phyloP scores from a whole-genome alignment of 2,888 invertebrate species.

The Selenia dentaria region DNA sequence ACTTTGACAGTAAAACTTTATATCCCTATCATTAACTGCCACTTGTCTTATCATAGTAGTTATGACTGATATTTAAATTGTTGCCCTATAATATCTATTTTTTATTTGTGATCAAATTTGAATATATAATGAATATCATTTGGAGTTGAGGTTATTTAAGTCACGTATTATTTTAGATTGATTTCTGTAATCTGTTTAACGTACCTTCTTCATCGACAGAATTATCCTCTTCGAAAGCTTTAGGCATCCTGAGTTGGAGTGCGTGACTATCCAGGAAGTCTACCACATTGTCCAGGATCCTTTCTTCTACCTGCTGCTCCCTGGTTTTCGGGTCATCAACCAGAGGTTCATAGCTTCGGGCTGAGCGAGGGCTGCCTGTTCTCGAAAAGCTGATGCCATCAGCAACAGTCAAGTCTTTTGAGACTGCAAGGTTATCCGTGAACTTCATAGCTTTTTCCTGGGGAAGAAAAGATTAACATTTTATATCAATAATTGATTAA shows the following conservation, averaged over 20 bases:
- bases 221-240: slow-evolving; percentile 72
- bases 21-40: no score
- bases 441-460: slow-evolving; percentile 80
- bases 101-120: no score
- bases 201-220: slow-evolving; percentile 77
- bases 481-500: background rate
- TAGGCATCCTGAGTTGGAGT: slow-evolving; percentile 75
- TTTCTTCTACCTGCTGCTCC: slow-evolving; percentile 70
- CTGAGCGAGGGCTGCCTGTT: slow-evolving; percentile 70
- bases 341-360: slow-evolving; percentile 72
- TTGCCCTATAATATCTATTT: no score
- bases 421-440: slow-evolving; percentile 72
- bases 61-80: no score
- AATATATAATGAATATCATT: no score
- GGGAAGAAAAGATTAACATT: no score
- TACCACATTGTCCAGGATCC: slow-evolving; percentile 74
- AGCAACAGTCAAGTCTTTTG: slow-evolving; percentile 66
- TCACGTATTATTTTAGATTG: no score
- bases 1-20: no score
- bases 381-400: slow-evolving; percentile 73
- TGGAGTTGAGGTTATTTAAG: no score
- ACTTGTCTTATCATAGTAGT: no score
- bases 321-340: slow-evolving; percentile 72
- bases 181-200: no score
- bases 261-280: slow-evolving; percentile 76